A percentile compares a stretch with the other conserved stretches of the same genome.
Evolutionary conservation across 2,113 vertebrate genomes (phyloP).

Genomic region (Silurus glanis): DNA sequence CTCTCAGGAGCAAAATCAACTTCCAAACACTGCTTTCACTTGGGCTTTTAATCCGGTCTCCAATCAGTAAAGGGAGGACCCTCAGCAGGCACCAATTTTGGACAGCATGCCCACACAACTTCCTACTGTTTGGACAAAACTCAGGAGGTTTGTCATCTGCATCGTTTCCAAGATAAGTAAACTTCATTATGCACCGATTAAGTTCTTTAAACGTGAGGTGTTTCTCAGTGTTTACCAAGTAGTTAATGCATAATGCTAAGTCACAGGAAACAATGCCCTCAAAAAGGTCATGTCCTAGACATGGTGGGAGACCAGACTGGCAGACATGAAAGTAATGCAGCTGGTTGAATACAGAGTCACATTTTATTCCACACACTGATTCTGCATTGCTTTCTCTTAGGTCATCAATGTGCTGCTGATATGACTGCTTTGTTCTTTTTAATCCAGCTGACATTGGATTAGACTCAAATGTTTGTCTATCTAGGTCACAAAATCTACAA

Average conservation of each 20-base stretch:
- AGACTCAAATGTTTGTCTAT: not conserved
- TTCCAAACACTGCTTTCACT: not conserved
- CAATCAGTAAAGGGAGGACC: not conserved
- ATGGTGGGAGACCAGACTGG: not conserved
- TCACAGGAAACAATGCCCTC: slow-evolving; percentile 12
- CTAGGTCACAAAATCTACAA: not conserved
- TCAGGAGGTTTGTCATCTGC: not conserved
- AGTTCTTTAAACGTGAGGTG: slow-evolving; percentile 11
- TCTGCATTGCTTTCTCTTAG: not conserved
- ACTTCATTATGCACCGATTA: not conserved
- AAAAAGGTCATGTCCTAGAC: slow-evolving; percentile 21
- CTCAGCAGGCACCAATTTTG: not conserved
- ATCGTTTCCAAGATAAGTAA: not conserved
- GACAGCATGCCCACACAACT: not conserved
- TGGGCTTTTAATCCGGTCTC: not conserved
- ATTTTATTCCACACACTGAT: slow-evolving; percentile 23
- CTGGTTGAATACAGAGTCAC: slow-evolving; percentile 17
- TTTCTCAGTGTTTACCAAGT: not conserved
- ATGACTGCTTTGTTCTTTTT: slow-evolving; percentile 15
- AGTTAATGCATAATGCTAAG: not conserved
- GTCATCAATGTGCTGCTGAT: not conserved
- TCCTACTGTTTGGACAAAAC: not conserved
- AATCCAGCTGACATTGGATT: not conserved
- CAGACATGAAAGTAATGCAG: slow-evolving; percentile 24
- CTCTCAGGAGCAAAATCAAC: slow-evolving; percentile 6